These are phyloP conservation scores for Chloebia gouldiae DNA, from an alignment of 2,113 vertebrate species.

Conservation along the genomic window DNA sequence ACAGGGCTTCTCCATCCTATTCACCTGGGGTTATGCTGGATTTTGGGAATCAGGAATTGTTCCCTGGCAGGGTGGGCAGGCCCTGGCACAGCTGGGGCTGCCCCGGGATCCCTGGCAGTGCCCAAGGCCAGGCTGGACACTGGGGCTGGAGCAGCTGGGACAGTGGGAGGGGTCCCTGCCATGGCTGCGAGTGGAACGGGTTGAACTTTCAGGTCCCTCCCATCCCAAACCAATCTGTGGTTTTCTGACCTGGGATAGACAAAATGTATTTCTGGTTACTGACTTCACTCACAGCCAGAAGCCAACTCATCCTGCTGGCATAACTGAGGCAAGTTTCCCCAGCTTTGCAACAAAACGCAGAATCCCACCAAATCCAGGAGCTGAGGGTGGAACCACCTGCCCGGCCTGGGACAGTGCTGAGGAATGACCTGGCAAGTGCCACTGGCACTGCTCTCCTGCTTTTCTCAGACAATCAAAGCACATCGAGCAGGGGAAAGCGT, in stretches of 20 bases:
- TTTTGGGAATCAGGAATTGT: neutral
- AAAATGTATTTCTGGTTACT: neutral
- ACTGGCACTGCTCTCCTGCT: neutral
- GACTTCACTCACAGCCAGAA: neutral
- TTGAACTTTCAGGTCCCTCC: neutral
- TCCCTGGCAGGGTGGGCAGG: neutral
- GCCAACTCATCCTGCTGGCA: neutral
- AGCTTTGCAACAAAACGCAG: neutral
- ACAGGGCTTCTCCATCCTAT: neutral
- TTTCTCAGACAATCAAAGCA: neutral
- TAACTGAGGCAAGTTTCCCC: neutral
- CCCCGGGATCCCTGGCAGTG: neutral
- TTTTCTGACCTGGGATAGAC: neutral
- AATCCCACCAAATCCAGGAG: neutral
- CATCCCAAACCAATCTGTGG: neutral
- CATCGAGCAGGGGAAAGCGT: neutral
- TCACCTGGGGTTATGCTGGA: neutral
- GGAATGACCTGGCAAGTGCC: neutral
- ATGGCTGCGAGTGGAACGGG: neutral
- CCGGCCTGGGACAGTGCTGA: neutral
- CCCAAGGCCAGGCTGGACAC: neutral
- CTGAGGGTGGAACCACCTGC: neutral
- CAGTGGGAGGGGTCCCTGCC: neutral
- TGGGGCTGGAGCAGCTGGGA: neutral
- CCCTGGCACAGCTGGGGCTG: neutral